phyloP scores from a whole-genome alignment of 1,140 invertebrate species.

The Panagrolaimus sp. region DNA sequence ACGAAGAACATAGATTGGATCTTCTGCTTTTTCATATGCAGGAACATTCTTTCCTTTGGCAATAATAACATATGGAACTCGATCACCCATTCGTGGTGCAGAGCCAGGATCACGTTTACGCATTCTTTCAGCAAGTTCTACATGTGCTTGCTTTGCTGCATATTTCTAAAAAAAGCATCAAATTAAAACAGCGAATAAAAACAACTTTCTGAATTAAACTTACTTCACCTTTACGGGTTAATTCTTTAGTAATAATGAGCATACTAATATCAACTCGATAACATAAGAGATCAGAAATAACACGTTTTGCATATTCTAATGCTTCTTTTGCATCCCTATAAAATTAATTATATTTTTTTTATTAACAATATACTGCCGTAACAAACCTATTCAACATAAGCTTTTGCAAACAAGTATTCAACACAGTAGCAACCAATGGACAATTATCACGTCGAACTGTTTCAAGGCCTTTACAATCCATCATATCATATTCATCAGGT shows the following conservation, averaged over 20 bases:
- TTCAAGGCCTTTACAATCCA: slow-evolving; percentile 99
- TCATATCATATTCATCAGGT: slow-evolving; percentile 94
- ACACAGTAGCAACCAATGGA: slow-evolving; percentile 90
- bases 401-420: slow-evolving; percentile 92
- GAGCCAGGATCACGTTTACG: slow-evolving; percentile 92
- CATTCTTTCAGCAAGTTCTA: slow-evolving; percentile 88
- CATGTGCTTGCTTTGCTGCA: slow-evolving; percentile 92
- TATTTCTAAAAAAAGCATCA: slow-evolving; percentile 70
- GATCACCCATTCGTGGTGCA: slow-evolving; percentile 94
- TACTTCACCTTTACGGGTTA: slow-evolving; percentile 75
- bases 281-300: slow-evolving; percentile 89
- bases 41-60: slow-evolving; percentile 84
- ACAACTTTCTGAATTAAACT: slow-evolving; percentile 23
- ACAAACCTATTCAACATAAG: slow-evolving; percentile 81
- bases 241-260: slow-evolving; percentile 90
- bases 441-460: slow-evolving; percentile 96
- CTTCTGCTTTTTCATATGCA: slow-evolving; percentile 75
- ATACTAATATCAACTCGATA: slow-evolving; percentile 97
- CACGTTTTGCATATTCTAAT: slow-evolving; percentile 72
- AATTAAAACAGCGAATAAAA: background rate
- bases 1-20: slow-evolving; percentile 95
- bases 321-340: slow-evolving; percentile 84
- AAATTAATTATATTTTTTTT: background rate
- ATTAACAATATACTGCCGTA: too few species aligned
- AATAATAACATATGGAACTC: slow-evolving; percentile 93